A percentile compares a stretch with the other conserved stretches of the same genome.
Evolutionary conservation across 2,113 vertebrate species (phyloP).

Genomic region (Ibidorhyncha struthersii): DNA sequence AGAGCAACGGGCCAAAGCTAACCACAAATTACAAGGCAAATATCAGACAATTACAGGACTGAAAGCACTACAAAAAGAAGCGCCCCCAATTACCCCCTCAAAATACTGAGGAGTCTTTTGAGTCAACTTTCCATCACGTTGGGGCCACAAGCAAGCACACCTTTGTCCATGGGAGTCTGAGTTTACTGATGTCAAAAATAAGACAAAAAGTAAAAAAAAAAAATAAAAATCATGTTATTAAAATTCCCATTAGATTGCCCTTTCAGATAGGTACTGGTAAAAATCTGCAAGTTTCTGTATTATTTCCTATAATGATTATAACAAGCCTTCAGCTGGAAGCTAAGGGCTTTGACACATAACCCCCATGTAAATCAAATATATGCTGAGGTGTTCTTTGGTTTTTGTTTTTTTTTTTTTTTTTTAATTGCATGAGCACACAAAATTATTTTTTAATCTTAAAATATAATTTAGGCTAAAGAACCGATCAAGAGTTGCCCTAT

Average conservation of each 20-base stretch:
- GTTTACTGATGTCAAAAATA: not conserved
- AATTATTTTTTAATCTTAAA: not conserved
- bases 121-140: not conserved
- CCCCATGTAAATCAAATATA: not conserved
- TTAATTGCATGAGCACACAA: not conserved
- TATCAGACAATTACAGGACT: not conserved
- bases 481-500: not conserved
- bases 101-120: not conserved
- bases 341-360: not conserved
- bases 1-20: not conserved
- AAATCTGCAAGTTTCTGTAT: not conserved
- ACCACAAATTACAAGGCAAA: not conserved
- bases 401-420: not conserved
- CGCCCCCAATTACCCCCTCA: rapidly evolving
- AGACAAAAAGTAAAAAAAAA: not conserved
- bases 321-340: not conserved
- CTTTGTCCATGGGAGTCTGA: not conserved
- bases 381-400: not conserved
- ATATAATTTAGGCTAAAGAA: not conserved
- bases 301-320: not conserved
- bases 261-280: not conserved
- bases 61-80: not conserved
- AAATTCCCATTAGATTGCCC: not conserved
- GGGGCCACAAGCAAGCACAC: not conserved
- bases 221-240: not conserved